phyloP scores from a whole-genome alignment of 2,113 vertebrate species.

The Stegostoma tigrinum region DNA sequence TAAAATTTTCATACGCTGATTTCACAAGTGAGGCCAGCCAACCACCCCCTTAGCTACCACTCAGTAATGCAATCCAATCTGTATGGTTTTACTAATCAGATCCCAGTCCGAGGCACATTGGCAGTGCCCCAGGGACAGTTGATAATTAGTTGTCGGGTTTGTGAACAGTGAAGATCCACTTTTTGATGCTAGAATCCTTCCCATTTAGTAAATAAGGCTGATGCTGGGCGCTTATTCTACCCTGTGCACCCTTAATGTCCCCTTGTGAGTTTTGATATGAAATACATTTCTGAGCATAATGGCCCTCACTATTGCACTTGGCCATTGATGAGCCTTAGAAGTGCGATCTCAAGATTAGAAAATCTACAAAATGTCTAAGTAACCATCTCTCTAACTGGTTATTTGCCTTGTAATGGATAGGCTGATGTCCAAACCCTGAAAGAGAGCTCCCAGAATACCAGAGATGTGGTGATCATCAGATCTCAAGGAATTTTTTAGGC shows the following conservation, averaged over 20 bases:
- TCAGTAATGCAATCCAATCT: neutral
- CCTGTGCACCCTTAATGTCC: neutral
- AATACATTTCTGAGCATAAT: neutral
- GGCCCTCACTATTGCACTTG: neutral
- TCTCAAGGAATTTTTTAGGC: neutral
- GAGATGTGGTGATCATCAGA: neutral
- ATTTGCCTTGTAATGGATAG: neutral
- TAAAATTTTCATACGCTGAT: neutral
- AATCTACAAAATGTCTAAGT: neutral
- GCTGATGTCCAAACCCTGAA: neutral
- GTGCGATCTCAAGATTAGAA: neutral
- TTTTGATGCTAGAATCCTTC: neutral
- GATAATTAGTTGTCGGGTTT: neutral
- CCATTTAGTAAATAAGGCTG: neutral
- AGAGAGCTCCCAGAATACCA: neutral
- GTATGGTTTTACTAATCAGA: neutral
- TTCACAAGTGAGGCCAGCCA: neutral
- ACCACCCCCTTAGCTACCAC: neutral
- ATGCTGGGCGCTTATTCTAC: neutral
- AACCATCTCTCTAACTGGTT: neutral
- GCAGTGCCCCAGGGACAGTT: neutral
- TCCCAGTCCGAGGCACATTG: neutral
- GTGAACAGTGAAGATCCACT: neutral
- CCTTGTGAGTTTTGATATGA: neutral
- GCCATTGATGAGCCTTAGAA: neutral